Evolutionary conservation across 2,888 invertebrate genomes (phyloP), one percentile per base, ranked within the genome.

Genomic region (Clitarchus hookeri): DNA sequence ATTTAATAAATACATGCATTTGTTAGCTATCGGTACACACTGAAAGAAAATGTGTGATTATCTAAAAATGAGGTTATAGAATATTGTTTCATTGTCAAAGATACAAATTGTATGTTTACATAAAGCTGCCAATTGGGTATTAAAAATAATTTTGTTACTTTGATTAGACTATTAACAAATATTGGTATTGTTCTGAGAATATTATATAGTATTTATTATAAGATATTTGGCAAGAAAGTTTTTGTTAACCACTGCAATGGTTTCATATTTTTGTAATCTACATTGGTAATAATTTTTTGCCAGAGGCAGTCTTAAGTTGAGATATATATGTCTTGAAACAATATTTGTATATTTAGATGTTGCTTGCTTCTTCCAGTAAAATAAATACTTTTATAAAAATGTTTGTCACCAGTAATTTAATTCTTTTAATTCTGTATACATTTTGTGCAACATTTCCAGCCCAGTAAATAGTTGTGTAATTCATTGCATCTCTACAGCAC

Each of bases 331-430:
- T 65, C n/a, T 65, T 65, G 16, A 65, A 65, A 65, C 65, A 19
- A 65, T 65, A 23, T 65, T 65, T 65, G n/a, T 65, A 65, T 65
- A 65, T 65, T 65, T 65, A 65, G 65, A 65, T 65, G 65, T 65
- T 65, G 65, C 65, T 65, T 65, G 65, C 65, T 65, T 65, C 65
- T 65, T 65, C 65, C 65, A 65, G 65, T 65, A 65, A 65, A 65
- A 65, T 65, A 65, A 65, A 65, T 65, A 65, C 65, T 65, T 65
- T 65, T 65, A 65, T 65, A 65, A 65, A 65, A 65, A 23, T n/a
- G 1, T n/a, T 16, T 65, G 65, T 65, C n/a, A 8, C n/a, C 8
- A 65, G 65, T 65, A 65, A 65, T 65, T 65, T 8, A 65, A 65
- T 65, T n/a, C 16, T 65, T 65, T 23, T 23, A 65, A 19, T 23